These are phyloP conservation scores for Heliothis virescens DNA, from an alignment of 1,140 invertebrate genomes.

Conservation along the genomic window DNA sequence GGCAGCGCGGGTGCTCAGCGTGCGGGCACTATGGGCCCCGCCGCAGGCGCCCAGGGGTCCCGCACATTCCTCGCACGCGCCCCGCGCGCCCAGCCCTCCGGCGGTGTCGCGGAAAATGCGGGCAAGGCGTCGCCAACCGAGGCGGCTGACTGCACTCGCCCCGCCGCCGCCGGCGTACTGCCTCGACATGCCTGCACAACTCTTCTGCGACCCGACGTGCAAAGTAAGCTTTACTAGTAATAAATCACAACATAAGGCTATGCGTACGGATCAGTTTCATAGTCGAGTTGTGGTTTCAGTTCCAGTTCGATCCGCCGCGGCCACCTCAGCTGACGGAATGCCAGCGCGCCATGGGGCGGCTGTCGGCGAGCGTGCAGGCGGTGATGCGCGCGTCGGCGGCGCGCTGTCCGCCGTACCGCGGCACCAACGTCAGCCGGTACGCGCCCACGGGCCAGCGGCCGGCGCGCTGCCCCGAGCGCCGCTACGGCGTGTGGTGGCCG, in stretches of 20 bases:
- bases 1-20: slow-evolving; percentile 71
- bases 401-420: slow-evolving; percentile 73
- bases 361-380: slow-evolving; percentile 74
- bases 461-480: slow-evolving; percentile 65
- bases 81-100: slow-evolving; percentile 66
- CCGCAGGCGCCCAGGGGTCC: slow-evolving; percentile 39
- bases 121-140: slow-evolving; percentile 75
- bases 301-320: slow-evolving; percentile 76
- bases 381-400: slow-evolving; percentile 71
- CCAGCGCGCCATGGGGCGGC: slow-evolving; percentile 71
- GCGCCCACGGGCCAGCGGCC: slow-evolving; percentile 76
- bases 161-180: slow-evolving; percentile 72
- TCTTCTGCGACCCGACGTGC: slow-evolving; percentile 75
- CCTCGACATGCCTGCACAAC: slow-evolving; percentile 72
- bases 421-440: slow-evolving; percentile 76
- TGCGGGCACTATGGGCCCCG: slow-evolving; percentile 69
- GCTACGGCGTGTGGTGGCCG: slow-evolving; percentile 76
- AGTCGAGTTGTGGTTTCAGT: slow-evolving; percentile 58
- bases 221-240: slow-evolving; percentile 62
- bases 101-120: slow-evolving; percentile 71
- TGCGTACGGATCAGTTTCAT: not conserved
- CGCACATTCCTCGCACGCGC: slow-evolving; percentile 22
- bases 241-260: not conserved
- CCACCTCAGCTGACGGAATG: slow-evolving; percentile 67
- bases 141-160: slow-evolving; percentile 63